A percentile compares a stretch with the other conserved stretches of the same genome.
Evolutionary conservation across 1,140 invertebrate species (phyloP).

Genomic region (Solenopsis invicta): DNA sequence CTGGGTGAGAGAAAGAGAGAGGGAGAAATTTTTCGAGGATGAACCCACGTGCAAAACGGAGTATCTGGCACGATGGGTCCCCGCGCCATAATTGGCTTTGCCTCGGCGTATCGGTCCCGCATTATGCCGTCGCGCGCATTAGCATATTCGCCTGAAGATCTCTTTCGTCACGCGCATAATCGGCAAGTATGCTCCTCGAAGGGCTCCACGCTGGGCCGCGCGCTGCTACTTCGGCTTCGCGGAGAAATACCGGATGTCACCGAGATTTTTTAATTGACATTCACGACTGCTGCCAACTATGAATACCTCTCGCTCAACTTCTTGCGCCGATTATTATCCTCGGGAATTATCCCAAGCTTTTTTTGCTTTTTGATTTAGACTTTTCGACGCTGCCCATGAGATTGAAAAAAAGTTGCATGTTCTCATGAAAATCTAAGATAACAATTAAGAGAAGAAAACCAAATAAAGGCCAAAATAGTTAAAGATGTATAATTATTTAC

Average conservation of each 20-base stretch:
- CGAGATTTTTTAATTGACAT: constrained; percentile 5
- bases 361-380: not conserved
- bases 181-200: constrained; percentile 56
- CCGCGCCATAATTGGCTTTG: constrained; percentile 86
- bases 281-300: not conserved
- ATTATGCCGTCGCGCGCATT: constrained; percentile 81
- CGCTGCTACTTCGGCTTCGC: constrained; percentile 4
- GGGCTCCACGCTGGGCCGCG: not conserved
- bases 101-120: constrained; percentile 78
- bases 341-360: not conserved
- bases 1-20: constrained; percentile 42
- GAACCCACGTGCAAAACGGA: constrained; percentile 57
- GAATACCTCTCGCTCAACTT: not conserved
- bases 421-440: not conserved
- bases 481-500: not conserved
- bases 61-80: constrained; percentile 66
- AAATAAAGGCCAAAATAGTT: not conserved
- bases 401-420: not conserved
- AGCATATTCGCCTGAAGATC: constrained; percentile 84
- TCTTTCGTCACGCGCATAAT: constrained; percentile 86
- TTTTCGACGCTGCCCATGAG: not conserved
- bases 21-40: constrained; percentile 32
- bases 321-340: not conserved
- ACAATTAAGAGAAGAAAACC: not conserved
- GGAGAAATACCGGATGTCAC: not conserved